Conservation (phyloP, 2,888 invertebrate genomes). For the Tinea trinotella region DNA sequence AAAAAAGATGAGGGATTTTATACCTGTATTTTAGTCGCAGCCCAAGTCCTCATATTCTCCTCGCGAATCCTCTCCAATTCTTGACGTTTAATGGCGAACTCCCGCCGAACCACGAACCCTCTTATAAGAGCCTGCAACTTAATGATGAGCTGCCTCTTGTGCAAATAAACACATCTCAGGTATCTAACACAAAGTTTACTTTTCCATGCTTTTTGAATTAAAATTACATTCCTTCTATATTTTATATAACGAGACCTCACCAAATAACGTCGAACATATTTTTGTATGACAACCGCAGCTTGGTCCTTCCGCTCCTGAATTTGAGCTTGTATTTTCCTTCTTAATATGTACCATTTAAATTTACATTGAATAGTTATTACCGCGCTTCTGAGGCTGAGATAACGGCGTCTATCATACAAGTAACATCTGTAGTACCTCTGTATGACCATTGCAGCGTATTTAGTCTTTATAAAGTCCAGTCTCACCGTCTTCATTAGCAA, state of each 20-base stretch:
- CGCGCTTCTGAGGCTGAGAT: conserved; percentile 25
- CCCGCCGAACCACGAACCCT: conserved; percentile 61
- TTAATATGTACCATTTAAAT: conserved; percentile 27
- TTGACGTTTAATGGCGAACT: conserved; percentile 55
- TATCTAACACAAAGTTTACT: conserved; percentile 46
- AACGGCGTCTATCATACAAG: background rate
- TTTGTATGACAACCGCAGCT: conserved; percentile 48
- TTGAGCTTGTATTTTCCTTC: conserved; percentile 27
- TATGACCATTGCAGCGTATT: conserved; percentile 20
- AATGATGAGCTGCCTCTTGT: conserved; percentile 38
- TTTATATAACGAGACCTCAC: conserved; percentile 36
- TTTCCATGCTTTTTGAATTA: conserved; percentile 55
- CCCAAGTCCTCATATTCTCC: conserved; percentile 50
- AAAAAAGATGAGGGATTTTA: conserved; percentile 19
- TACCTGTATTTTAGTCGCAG: conserved; percentile 78
- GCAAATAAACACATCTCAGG: conserved; percentile 42
- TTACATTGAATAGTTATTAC: conserved; percentile 24
- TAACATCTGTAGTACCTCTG: conserved; percentile 26
- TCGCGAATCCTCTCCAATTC: conserved; percentile 49
- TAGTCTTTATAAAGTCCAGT: conserved; percentile 20
- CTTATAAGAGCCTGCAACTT: conserved; percentile 58
- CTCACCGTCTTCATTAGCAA: conserved; percentile 42
- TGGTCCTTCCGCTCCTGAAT: conserved; percentile 28
- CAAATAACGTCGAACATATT: conserved; percentile 43
- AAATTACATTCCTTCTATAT: conserved; percentile 36